Evolutionary conservation across 1,140 invertebrate genomes (phyloP).

Genomic region (Dreissena rostriformis): DNA sequence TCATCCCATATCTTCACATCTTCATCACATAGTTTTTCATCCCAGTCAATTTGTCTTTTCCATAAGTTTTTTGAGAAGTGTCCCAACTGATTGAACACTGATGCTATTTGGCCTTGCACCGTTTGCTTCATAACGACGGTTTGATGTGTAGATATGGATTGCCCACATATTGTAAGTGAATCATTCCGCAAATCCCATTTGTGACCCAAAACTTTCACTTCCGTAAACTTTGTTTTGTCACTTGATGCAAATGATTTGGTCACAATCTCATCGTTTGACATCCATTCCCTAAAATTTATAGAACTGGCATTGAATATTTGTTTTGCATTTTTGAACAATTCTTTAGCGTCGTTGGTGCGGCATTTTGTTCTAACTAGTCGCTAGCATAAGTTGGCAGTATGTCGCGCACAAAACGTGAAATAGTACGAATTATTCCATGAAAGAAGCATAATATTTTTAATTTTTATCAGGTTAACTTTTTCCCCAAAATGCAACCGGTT

Average conservation of each 20-base stretch:
- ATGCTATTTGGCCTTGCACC: background rate
- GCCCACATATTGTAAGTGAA: background rate
- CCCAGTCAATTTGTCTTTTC: background rate
- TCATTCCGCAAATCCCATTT: conserved; percentile 17
- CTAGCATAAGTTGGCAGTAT: no score
- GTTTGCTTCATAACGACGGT: background rate
- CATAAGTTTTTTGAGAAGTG: background rate
- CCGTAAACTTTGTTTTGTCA: background rate
- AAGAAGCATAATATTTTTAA: no score
- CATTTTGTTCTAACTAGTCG: no score
- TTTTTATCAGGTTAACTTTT: no score
- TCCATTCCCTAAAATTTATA: conserved; percentile 38
- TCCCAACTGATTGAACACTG: background rate
- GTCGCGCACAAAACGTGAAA: no score
- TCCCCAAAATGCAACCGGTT: no score
- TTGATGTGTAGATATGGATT: background rate
- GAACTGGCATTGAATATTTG: conserved; percentile 20
- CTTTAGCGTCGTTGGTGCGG: background rate
- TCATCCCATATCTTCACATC: background rate
- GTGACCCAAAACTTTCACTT: conserved; percentile 28
- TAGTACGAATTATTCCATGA: no score
- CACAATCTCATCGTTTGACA: conserved; percentile 10
- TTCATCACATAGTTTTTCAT: background rate
- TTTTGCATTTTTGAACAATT: background rate
- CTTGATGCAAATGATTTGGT: background rate